A percentile compares a stretch with the other conserved stretches of the same genome.
Conservation (phyloP, 2,888 invertebrate species). For the Neuroscelio doddi region DNA sequence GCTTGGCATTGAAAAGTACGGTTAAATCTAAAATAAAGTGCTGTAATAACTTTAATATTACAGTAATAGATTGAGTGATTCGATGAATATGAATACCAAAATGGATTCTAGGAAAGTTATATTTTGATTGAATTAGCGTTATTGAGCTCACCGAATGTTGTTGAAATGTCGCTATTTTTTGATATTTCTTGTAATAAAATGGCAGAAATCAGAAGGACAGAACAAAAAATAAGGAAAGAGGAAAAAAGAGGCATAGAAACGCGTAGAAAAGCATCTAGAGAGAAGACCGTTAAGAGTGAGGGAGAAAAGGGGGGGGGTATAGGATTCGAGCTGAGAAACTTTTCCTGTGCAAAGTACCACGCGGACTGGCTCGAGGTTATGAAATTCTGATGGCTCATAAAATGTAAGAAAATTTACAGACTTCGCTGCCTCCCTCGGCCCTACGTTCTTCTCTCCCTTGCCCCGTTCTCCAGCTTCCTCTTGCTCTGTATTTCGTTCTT, state of each 20-base stretch:
- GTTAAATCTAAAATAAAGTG: too few species aligned
- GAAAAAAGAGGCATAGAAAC: slow-evolving; percentile 36
- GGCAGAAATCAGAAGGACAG: slow-evolving; percentile 14
- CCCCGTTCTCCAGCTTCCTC: slow-evolving; percentile 35
- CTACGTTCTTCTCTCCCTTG: slow-evolving; percentile 46
- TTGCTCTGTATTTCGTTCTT: slow-evolving; percentile 25
- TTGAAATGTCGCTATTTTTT: slow-evolving; percentile 16
- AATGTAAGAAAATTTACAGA: slow-evolving; percentile 73
- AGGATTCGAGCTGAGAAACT: slow-evolving; percentile 64
- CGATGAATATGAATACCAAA: too few species aligned
- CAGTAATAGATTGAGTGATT: too few species aligned
- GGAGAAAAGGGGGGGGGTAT: slow-evolving; percentile 48
- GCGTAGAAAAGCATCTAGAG: slow-evolving; percentile 36
- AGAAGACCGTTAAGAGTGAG: slow-evolving; percentile 39
- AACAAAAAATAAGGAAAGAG: slow-evolving; percentile 32
- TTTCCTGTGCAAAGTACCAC: slow-evolving; percentile 72
- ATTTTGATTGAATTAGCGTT: too few species aligned
- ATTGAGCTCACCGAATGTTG: not conserved
- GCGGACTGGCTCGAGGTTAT: slow-evolving; percentile 73
- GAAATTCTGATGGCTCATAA: slow-evolving; percentile 73
- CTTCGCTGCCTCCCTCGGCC: slow-evolving; percentile 59
- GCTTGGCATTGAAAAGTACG: too few species aligned
- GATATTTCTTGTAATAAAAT: slow-evolving; percentile 16
- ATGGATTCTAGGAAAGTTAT: too few species aligned
- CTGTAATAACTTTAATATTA: too few species aligned